Evolutionary conservation across 2,888 invertebrate genomes (phyloP).

Genomic region (Spisula solida): DNA sequence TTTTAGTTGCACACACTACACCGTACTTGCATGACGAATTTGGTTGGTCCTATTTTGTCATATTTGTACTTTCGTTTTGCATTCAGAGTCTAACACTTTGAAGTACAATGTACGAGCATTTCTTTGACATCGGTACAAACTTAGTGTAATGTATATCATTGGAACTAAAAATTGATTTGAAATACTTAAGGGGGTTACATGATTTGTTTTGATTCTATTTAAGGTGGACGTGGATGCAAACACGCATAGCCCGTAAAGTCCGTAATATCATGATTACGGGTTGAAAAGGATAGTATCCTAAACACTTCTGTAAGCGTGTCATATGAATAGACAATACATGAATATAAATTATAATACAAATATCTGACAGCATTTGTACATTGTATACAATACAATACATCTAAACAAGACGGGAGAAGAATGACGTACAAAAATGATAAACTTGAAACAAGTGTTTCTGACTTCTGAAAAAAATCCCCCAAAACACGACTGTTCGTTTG

Average conservation of each 20-base stretch:
- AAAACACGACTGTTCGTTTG: too few relatives aligned
- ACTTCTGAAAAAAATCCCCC: background rate
- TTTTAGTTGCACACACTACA: background rate
- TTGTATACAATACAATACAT: background rate
- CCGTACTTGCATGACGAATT: background rate
- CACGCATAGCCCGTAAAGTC: background rate
- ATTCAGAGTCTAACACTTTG: too few relatives aligned
- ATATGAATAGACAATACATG: background rate
- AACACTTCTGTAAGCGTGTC: slow-evolving; percentile 7
- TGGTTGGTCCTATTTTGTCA: too few relatives aligned
- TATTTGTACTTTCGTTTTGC: too few relatives aligned
- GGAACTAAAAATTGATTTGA: too few relatives aligned
- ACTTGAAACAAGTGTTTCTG: background rate
- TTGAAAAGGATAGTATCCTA: too few relatives aligned
- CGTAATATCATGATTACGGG: background rate
- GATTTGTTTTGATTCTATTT: background rate
- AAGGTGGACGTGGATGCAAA: background rate
- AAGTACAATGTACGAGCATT: too few relatives aligned
- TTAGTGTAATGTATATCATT: too few relatives aligned
- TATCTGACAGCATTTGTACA: background rate
- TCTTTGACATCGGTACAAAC: too few relatives aligned
- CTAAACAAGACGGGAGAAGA: background rate
- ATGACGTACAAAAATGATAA: background rate
- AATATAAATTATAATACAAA: background rate
- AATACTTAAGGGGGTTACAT: too few relatives aligned